These are phyloP conservation scores for Mycalesis mineus DNA, from an alignment of 2,888 invertebrate species.

Conservation along the genomic window DNA sequence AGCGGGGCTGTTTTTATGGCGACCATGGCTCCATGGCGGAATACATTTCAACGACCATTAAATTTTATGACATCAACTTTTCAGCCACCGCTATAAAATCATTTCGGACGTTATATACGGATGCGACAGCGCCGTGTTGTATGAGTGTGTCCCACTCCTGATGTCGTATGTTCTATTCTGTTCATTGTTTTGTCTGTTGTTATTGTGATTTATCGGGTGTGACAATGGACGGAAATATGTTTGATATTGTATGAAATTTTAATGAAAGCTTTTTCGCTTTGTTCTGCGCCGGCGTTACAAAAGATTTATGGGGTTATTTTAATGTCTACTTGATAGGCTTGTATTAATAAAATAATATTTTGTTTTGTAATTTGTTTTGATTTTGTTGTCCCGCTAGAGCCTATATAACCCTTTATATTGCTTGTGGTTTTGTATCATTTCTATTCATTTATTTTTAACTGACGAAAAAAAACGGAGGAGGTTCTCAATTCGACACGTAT, in stretches of 20 bases:
- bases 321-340: too few species aligned
- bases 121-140: conserved; percentile 12
- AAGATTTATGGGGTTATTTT: background rate
- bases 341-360: too few species aligned
- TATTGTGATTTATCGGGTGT: conserved; percentile 8
- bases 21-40: conserved; percentile 29
- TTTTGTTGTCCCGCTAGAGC: too few species aligned
- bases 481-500: too few species aligned
- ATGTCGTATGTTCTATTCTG: conserved; percentile 2
- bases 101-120: conserved; percentile 35
- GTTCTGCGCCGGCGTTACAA: background rate
- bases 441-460: too few species aligned
- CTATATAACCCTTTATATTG: too few species aligned
- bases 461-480: too few species aligned
- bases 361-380: too few species aligned
- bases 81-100: conserved; percentile 51
- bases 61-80: conserved; percentile 58
- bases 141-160: conserved; percentile 3
- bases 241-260: conserved; percentile 5
- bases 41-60: conserved; percentile 53
- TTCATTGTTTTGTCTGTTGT: conserved; percentile 6
- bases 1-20: conserved; percentile 26
- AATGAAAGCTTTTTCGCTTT: background rate
- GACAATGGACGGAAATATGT: conserved; percentile 3
- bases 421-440: too few species aligned